Conservation (phyloP, 1,140 invertebrate species). For the Drosophila kurseongensis region DNA sequence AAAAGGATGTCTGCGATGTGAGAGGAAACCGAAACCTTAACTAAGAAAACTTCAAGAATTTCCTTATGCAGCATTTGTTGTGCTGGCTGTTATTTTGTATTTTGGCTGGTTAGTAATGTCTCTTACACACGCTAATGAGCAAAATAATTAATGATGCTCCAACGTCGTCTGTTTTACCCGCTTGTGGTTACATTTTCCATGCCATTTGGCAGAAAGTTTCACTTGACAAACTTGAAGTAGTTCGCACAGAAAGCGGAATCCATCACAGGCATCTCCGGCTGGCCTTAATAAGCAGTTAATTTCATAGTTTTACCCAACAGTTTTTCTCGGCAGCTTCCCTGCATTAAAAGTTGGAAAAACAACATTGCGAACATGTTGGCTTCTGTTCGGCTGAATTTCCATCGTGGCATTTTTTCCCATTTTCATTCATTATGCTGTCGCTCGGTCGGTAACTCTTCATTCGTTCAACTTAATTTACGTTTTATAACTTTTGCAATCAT, state of each 20-base stretch:
- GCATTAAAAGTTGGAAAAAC: slow-evolving; percentile 55
- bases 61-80: slow-evolving; percentile 34
- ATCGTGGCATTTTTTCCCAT: slow-evolving; percentile 40
- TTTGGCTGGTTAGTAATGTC: slow-evolving; percentile 47
- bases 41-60: slow-evolving; percentile 52
- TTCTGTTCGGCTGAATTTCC: slow-evolving; percentile 18
- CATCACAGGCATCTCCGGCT: slow-evolving; percentile 29
- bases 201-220: slow-evolving; percentile 80
- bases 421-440: slow-evolving; percentile 67
- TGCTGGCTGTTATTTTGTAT: slow-evolving; percentile 4
- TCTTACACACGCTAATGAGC: slow-evolving; percentile 71
- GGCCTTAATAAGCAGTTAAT: slow-evolving; percentile 80
- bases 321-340: slow-evolving; percentile 18
- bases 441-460: slow-evolving; percentile 68
- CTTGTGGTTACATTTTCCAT: slow-evolving; percentile 73
- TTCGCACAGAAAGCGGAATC: slow-evolving; percentile 24
- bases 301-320: slow-evolving; percentile 65
- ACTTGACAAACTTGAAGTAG: slow-evolving; percentile 76
- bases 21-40: slow-evolving; percentile 41
- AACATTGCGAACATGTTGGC: slow-evolving; percentile 64
- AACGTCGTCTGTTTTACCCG: slow-evolving; percentile 31
- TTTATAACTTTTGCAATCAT: slow-evolving; percentile 82
- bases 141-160: slow-evolving; percentile 80
- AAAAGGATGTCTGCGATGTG: slow-evolving; percentile 28
- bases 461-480: slow-evolving; percentile 81